Percentiles rank a stretch among this genome's conserved stretches.
Evolutionary conservation across 2,113 vertebrate species (phyloP).

Genomic region (Hippopotamus amphibius): DNA sequence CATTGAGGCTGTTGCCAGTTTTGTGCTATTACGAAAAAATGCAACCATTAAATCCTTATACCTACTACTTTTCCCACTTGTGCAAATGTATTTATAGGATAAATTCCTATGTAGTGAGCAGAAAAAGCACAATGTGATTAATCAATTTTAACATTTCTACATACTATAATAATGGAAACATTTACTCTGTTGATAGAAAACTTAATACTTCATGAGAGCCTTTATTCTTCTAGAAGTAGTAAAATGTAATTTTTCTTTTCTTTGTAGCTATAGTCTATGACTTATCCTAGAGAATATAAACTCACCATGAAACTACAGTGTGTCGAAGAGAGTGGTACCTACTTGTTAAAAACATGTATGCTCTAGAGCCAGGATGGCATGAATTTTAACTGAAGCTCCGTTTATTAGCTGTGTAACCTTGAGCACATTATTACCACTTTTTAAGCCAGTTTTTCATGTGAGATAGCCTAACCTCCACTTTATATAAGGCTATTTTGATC

Average conservation of each 20-base stretch:
- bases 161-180: background rate
- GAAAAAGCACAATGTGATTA: background rate
- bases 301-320: background rate
- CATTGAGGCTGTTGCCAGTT: background rate
- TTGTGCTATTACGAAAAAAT: background rate
- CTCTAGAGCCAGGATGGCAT: background rate
- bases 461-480: background rate
- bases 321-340: background rate
- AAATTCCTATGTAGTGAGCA: background rate
- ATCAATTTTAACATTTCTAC: background rate
- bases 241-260: conserved; percentile 3
- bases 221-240: background rate
- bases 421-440: background rate
- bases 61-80: background rate
- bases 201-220: background rate
- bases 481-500: background rate
- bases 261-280: background rate
- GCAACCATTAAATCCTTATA: background rate
- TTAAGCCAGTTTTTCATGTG: background rate
- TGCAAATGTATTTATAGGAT: background rate
- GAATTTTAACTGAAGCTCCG: background rate
- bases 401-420: background rate
- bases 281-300: background rate
- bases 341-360: background rate
- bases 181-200: background rate